Evolutionary conservation across 2,797 vertebrate species (phyloP).

Genomic region (Limnodromus scolopaceus): DNA sequence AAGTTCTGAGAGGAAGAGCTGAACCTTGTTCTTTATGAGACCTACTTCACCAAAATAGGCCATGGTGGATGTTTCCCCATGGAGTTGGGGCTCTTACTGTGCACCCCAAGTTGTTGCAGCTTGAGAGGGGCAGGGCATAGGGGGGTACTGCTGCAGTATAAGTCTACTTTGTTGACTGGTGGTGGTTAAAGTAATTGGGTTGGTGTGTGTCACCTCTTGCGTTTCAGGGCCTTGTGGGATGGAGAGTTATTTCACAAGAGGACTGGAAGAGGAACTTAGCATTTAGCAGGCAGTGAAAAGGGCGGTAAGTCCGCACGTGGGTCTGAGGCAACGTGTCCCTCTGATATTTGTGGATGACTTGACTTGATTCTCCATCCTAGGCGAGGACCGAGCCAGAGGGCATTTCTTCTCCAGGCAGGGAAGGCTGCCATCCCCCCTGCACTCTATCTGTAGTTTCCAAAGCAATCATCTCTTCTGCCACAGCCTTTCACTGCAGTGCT

Average conservation of each 20-base stretch:
- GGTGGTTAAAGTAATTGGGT: neutral
- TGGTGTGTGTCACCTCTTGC: neutral
- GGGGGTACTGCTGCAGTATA: accelerated
- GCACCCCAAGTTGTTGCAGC: neutral
- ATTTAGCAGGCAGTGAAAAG: neutral
- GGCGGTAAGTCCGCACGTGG: accelerated
- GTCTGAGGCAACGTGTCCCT: neutral
- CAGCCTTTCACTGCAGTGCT: neutral
- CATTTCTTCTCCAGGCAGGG: neutral
- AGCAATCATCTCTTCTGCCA: neutral
- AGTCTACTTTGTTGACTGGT: too few relatives aligned
- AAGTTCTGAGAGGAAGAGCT: neutral
- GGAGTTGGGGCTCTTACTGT: neutral
- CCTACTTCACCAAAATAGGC: accelerated
- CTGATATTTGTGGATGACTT: neutral
- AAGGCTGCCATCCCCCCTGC: neutral
- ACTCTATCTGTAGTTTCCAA: neutral
- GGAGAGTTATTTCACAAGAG: neutral
- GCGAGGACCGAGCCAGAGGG: neutral
- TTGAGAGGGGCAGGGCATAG: accelerated
- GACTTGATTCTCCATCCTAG: neutral
- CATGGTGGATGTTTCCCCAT: accelerated
- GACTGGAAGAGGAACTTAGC: neutral
- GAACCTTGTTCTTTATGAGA: neutral
- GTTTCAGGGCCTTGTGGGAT: neutral